Conservation (phyloP, 2,797 vertebrate species). For the Pampus argenteus region DNA sequence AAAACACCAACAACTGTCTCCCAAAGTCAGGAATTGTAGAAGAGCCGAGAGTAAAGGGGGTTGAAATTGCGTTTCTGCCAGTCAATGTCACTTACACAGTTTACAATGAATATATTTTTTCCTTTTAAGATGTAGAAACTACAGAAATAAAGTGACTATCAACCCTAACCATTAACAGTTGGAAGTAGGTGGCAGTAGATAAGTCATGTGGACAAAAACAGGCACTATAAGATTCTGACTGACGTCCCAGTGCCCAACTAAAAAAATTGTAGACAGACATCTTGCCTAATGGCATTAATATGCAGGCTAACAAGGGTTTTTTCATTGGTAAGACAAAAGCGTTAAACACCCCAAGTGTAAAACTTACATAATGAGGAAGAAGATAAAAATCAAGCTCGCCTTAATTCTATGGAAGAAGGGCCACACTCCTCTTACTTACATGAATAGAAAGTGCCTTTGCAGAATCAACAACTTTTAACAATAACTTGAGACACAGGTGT, state of each 20-base stretch:
- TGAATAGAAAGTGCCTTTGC: conserved; percentile 65
- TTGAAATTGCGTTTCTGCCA: background rate
- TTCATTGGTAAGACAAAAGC: conserved; percentile 19
- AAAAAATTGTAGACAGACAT: conserved; percentile 1
- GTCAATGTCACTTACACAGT: conserved; percentile 15
- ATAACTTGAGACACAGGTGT: conserved; percentile 17
- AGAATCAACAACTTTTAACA: conserved; percentile 40
- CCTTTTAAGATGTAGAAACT: conserved; percentile 2
- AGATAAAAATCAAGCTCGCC: conserved; percentile 35
- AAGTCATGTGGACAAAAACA: background rate
- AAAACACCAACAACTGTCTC: background rate
- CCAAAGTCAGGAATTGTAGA: background rate
- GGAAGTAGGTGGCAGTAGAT: conserved; percentile 13
- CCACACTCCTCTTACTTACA: conserved; percentile 32
- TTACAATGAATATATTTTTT: background rate
- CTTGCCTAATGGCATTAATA: background rate
- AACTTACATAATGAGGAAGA: conserved; percentile 32
- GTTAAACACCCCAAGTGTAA: conserved; percentile 33
- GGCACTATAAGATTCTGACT: conserved; percentile 16
- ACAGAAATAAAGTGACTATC: background rate
- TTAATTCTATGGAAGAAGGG: conserved; percentile 38
- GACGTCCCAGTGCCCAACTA: background rate
- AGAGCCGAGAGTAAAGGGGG: background rate
- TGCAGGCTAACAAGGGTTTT: background rate
- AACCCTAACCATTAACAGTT: background rate